Evolutionary conservation across 2,888 invertebrate genomes (phyloP).

Genomic region (Callyntrura sp.): DNA sequence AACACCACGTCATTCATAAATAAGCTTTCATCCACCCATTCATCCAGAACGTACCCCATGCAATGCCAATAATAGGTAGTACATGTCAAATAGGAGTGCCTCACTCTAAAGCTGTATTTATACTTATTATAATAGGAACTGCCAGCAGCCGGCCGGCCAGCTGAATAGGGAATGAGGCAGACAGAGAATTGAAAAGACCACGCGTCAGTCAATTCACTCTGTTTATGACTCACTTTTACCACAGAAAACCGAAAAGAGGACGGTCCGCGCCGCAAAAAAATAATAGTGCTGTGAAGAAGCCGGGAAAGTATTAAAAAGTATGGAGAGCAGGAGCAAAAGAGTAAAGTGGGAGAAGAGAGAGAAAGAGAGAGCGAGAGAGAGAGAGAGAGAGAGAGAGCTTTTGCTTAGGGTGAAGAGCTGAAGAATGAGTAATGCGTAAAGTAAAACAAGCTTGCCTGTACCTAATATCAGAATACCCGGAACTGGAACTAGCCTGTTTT

Average conservation of each 20-base stretch:
- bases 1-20: constrained; percentile 75
- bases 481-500: constrained; percentile 65
- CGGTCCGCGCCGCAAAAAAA: constrained; percentile 62
- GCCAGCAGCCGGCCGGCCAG: constrained; percentile 65
- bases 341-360: constrained; percentile 2
- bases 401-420: constrained; percentile 61
- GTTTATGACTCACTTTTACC: constrained; percentile 78
- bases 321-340: constrained; percentile 11
- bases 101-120: background rate
- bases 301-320: constrained; percentile 77
- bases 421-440: constrained; percentile 72
- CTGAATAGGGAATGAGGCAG: constrained; percentile 67
- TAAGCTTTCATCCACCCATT: constrained; percentile 55
- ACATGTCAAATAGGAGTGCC: constrained; percentile 63
- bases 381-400: constrained; percentile 35
- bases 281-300: constrained; percentile 52
- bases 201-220: constrained; percentile 71
- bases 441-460: constrained; percentile 45
- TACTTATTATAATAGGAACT: constrained; percentile 24
- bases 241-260: constrained; percentile 78
- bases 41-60: constrained; percentile 63
- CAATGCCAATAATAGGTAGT: constrained; percentile 73
- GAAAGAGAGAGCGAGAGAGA: background rate
- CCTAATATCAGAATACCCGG: constrained; percentile 68
- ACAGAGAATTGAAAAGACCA: constrained; percentile 61